Evolutionary conservation across 2,888 invertebrate species (phyloP), one percentile per base, ranked within the genome.

Genomic region (Buathra laborator): DNA sequence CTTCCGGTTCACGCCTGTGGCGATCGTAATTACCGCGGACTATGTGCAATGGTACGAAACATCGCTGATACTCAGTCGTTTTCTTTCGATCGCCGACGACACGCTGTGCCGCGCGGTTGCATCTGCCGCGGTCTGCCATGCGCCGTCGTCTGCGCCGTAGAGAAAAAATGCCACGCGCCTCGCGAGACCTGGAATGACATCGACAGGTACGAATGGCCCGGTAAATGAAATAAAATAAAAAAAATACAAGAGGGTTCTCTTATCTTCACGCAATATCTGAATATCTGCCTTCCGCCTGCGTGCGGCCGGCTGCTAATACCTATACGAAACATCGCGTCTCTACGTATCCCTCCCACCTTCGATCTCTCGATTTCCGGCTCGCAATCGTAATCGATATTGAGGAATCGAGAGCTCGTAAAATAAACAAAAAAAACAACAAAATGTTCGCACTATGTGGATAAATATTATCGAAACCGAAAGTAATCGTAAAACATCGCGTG

Each of bases 211-310:
- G 88, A 87, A 80, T 85, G 85, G 83, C 86, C 85, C 80, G 84
- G 67, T 32, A 46, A 32, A 62, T 67, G 3, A 12, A 68, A 66
- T 70, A 77, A 19, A 24, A 24, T 46, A n/a, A 32, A 37, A 59
- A 68, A 46, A 70, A 78, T 64, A 66, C 51, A 70, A 12, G 59
- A 71, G 72, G 62, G 14, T 43, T 67, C 53, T 78, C 84, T 89
- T 91, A 92, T 92, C 91, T 91, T 88, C 90, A 90, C 90, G 90
- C 90, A 87, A 91, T 90, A 91, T 91, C 91, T 88, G 79, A 87
- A 88, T 89, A 88, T 89, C 89, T 86, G 84, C 89, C 88, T 88
- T 87, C 76, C 79, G 80, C 66, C 72, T 83, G 77, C 75, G 75
- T 78, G 78, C 72, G 75, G 80, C 81, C 84, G 83, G 85, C 85